Base-by-base conservation (phyloP, 2,113 vertebrate species). In the Eudyptes chrysolophus region DNA sequence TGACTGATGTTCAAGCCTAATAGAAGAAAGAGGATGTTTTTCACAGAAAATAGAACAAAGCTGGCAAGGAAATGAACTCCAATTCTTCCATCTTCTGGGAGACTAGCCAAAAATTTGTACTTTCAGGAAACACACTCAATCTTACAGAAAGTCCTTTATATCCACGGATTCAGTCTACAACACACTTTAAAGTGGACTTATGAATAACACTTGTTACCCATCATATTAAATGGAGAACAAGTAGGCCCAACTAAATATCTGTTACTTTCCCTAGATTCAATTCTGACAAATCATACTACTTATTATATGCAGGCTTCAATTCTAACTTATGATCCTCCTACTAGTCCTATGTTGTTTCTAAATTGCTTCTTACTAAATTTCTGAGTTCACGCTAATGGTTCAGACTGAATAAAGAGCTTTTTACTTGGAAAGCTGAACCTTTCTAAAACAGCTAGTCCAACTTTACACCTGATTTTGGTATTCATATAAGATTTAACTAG, bases 101-200 rank as follows among this genome's bases (percentile, higher is more conserved):
- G 22, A 44, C 22, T 8, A 15, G 29, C 20, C 25, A 30, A 60
- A 75, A 65, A 36, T 26, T 5, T 27, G 16, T 42, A 36, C 32
- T 65, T 62, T 6, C 26, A 84, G 64, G 38, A 44, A 82, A 60
- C 7, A 8, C 1, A 2, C 16, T 22, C 0, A 0, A 4, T 60
- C n/a, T 81, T 77, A 52, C 14, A 69, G 9, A 4, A 62, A 51
- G 46, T 21, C 32, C 13, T 32, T 74, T 25, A 12, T 1, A 72
- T 18, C 3, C 65, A 57, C 4, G 6, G 44, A 49, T 36, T 51
- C 46, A 51, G n/a, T 32, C 57, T 8, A 27, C 3, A 68, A 46
- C 10, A 27, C 36, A 29, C 22, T 49, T 54, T 6, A 38, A 57
- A 55, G 21, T 18, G 15, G 42, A 55, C 11, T 70, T 61, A 19